Evolutionary conservation across 2,888 invertebrate species (phyloP), one percentile per base, ranked within the genome.

Genomic region (Lypha dubia): DNA sequence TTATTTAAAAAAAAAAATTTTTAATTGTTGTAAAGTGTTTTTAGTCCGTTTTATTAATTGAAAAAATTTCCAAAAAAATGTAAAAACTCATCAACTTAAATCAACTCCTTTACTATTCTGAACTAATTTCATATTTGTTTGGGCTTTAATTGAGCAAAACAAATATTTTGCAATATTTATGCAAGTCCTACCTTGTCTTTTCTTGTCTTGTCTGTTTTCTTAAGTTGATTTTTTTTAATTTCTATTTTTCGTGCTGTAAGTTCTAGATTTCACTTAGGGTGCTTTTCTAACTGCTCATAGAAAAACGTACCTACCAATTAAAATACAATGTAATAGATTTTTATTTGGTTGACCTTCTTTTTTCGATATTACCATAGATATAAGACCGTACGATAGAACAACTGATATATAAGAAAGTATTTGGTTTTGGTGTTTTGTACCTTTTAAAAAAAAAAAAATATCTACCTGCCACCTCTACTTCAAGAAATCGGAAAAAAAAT

Each of bases 301-400:
- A 15, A 58, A 58, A 53, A 41, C 35, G 49, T 49, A 22, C 44
- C 60, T 49, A 22, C 44, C 60, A 68, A 62, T 75, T 65, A 68
- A 32, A 74, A 74, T 32, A 68, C 65, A 73, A 60, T 56, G 63
- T 56, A 60, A 79, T 79, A 68, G 51, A 77, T 74, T 79, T 79
- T 70, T 62, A 67, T 84, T 53, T 68, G 22, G 49, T 67, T 84
- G 79, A 79, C 79, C 81, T 84, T 81, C 74, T 81, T 81, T 84
- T 49, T 74, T 63, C 41, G 68, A 74, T 53, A 60, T 53, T 38
- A 70, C 60, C 41, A 35, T 65, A 53, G 11, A 35, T 44, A 35
- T 44, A 53, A 20, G 56, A 20, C 22, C 62, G 70, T 6, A 44
- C n/a, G 41, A 20, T 7, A 49, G 0, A 3, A 41, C 3, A 7